A percentile compares a stretch with the other conserved stretches of the same genome.
Conservation (phyloP, 2,797 vertebrate species). For the Acestrorhynchus altus region DNA sequence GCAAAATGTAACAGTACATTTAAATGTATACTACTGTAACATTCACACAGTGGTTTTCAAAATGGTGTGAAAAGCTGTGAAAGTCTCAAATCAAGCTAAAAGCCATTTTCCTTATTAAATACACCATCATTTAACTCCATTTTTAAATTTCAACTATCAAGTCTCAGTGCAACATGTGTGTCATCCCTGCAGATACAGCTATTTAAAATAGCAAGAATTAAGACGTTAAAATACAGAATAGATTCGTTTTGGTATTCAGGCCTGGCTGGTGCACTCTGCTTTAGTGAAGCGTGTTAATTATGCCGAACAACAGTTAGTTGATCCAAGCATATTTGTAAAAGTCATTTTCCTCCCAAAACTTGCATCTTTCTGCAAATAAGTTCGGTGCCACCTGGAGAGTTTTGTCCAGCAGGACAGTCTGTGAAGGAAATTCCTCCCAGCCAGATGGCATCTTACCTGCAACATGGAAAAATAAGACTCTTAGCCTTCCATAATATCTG, state of each 20-base stretch:
- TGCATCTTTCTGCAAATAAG: slow-evolving; percentile 63
- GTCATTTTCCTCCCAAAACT: slow-evolving; percentile 72
- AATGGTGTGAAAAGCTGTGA: no score
- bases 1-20: no score
- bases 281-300: background rate
- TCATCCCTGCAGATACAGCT: background rate
- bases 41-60: no score
- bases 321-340: slow-evolving; percentile 76
- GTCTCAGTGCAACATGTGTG: background rate
- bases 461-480: background rate
- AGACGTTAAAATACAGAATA: background rate
- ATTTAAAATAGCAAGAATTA: background rate
- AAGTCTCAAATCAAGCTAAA: background rate
- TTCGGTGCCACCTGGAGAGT: slow-evolving; percentile 36
- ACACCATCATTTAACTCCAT: background rate
- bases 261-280: background rate
- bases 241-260: background rate
- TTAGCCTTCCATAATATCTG: no score
- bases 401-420: slow-evolving; percentile 71
- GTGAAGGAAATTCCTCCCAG: slow-evolving; percentile 74
- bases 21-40: no score
- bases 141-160: background rate
- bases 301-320: slow-evolving; percentile 64
- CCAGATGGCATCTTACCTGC: slow-evolving; percentile 73
- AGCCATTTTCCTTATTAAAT: slow-evolving; percentile 14